Conservation (phyloP, 2,888 invertebrate species). For the Stegophylla sp. region DNA sequence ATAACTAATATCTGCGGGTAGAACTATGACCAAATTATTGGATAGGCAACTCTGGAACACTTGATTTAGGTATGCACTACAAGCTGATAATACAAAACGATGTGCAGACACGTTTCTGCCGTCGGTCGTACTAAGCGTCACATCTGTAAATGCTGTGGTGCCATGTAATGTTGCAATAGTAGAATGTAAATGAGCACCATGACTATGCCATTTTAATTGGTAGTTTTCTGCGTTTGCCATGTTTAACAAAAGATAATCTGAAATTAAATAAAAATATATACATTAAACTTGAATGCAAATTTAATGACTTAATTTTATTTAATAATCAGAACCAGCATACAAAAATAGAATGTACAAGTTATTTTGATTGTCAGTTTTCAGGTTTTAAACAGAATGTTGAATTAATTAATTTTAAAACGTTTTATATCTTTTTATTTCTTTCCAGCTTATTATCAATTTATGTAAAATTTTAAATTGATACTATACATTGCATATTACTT, state of each 20-base stretch:
- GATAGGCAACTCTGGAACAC: slow-evolving; percentile 54
- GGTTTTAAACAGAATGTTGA: too few relatives aligned
- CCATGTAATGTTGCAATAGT: slow-evolving; percentile 80
- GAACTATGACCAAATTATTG: slow-evolving; percentile 71
- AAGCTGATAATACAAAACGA: slow-evolving; percentile 83
- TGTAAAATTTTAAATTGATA: too few relatives aligned
- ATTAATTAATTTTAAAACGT: too few relatives aligned
- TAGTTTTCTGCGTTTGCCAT: slow-evolving; percentile 73
- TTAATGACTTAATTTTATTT: too few relatives aligned
- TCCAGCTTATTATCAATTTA: too few relatives aligned
- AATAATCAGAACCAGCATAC: too few relatives aligned
- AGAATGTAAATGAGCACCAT: slow-evolving; percentile 80
- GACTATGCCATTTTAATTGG: slow-evolving; percentile 88
- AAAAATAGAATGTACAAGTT: too few relatives aligned
- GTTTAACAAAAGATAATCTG: slow-evolving; percentile 32
- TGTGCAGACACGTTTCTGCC: slow-evolving; percentile 84
- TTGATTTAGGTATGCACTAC: slow-evolving; percentile 72
- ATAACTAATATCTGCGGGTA: slow-evolving; percentile 82
- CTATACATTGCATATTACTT: too few relatives aligned
- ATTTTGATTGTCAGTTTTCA: too few relatives aligned
- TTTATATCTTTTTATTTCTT: too few relatives aligned
- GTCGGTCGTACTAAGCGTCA: slow-evolving; percentile 78
- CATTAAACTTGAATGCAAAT: too few relatives aligned
- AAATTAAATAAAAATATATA: not conserved
- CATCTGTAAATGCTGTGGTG: slow-evolving; percentile 83